Percentiles rank a stretch among this genome's conserved stretches.
Evolutionary conservation across 1,140 invertebrate species (phyloP).

Genomic region (Drosophila pandora): DNA sequence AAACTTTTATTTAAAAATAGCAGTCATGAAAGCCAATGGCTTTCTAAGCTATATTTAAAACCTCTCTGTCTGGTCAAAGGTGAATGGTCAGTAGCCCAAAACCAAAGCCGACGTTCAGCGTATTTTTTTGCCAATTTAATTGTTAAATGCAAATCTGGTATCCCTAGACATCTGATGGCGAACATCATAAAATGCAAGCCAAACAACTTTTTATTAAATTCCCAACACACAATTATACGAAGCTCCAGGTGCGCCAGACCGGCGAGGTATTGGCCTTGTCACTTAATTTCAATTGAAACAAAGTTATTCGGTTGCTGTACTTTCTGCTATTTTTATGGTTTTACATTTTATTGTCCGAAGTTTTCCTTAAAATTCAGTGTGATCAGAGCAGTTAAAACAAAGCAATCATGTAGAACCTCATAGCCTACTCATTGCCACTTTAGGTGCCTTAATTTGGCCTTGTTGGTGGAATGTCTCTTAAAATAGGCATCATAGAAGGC

Average conservation of each 20-base stretch:
- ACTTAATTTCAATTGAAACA: not conserved
- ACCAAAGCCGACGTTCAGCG: conserved; percentile 28
- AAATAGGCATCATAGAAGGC: not conserved
- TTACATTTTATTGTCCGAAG: not conserved
- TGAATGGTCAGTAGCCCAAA: conserved; percentile 39
- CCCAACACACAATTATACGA: conserved; percentile 23
- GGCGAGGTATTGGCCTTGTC: not conserved
- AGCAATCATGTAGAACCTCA: too few species aligned
- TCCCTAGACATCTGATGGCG: not conserved
- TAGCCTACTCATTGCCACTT: too few species aligned
- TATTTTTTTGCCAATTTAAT: conserved; percentile 51
- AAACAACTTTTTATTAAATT: conserved; percentile 11
- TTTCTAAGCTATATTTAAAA: not conserved
- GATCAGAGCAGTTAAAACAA: too few species aligned
- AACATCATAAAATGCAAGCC: conserved; percentile 29
- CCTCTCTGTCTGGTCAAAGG: conserved; percentile 28
- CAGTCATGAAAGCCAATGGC: not conserved
- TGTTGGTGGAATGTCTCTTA: too few species aligned
- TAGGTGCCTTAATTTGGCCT: too few species aligned
- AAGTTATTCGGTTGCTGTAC: not conserved
- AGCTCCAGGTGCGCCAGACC: conserved; percentile 33
- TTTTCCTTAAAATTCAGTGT: too few species aligned
- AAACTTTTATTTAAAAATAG: not conserved
- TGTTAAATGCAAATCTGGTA: conserved; percentile 54
- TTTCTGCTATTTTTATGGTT: not conserved